Evolutionary conservation across 2,797 vertebrate species (phyloP).

Genomic region (Meriones psammophilus): DNA sequence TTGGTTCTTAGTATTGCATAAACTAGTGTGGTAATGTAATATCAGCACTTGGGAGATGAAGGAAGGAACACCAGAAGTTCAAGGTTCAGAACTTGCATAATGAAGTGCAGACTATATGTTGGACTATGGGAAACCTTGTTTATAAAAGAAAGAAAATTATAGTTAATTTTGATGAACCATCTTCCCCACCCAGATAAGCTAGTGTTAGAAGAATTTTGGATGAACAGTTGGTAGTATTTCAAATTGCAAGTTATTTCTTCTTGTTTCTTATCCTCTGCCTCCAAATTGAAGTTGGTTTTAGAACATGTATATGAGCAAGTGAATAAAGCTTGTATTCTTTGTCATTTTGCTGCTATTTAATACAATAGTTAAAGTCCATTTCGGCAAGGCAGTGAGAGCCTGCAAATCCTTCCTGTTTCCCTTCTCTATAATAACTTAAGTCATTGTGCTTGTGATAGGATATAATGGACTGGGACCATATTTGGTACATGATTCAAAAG

Average conservation of each 20-base stretch:
- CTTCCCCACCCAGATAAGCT: constrained; percentile 39
- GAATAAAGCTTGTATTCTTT: background rate
- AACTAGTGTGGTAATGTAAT: background rate
- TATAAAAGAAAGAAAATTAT: constrained; percentile 47
- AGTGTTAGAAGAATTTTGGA: background rate
- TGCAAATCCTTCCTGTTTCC: background rate
- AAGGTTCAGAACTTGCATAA: background rate
- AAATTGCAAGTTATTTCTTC: background rate
- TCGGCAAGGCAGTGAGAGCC: background rate
- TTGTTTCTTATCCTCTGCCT: constrained; percentile 30
- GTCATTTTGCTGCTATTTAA: constrained; percentile 16
- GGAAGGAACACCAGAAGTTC: background rate
- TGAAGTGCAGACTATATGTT: background rate
- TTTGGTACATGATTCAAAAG: background rate
- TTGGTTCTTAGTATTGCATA: background rate
- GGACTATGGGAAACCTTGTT: background rate
- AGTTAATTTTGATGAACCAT: background rate
- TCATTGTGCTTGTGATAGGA: background rate
- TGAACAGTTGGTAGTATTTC: constrained; percentile 25
- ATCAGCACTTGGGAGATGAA: background rate
- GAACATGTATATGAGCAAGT: background rate
- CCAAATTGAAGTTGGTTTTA: constrained; percentile 8
- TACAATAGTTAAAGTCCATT: constrained; percentile 4
- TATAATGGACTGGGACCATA: background rate
- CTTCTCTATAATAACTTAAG: background rate